These are phyloP conservation scores for Dryas iulia DNA, from an alignment of 1,140 invertebrate species.

Conservation along the genomic window DNA sequence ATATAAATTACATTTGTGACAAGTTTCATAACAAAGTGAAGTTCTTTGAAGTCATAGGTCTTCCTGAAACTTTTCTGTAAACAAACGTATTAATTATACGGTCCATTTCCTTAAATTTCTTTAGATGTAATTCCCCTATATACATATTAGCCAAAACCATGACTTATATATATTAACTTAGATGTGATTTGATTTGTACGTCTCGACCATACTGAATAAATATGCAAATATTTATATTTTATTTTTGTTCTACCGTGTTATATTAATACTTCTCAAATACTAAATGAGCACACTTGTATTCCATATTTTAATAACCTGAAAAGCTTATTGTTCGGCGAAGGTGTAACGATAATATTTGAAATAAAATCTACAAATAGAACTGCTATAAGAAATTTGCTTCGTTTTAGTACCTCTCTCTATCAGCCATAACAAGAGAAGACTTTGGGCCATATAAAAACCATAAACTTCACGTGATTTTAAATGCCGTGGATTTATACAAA, in stretches of 20 bases:
- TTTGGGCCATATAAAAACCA: constrained; percentile 17
- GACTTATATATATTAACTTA: too few relatives aligned
- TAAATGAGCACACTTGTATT: too few relatives aligned
- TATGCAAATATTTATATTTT: too few relatives aligned
- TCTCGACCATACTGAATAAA: too few relatives aligned
- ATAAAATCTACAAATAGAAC: neutral
- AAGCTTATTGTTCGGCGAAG: too few relatives aligned
- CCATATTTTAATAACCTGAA: too few relatives aligned
- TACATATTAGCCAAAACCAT: too few relatives aligned
- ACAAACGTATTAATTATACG: constrained; percentile 27
- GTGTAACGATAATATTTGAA: neutral
- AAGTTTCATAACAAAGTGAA: neutral
- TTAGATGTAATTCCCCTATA: neutral
- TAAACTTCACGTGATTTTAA: constrained; percentile 17
- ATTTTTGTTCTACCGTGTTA: too few relatives aligned
- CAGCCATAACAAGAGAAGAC: constrained; percentile 5
- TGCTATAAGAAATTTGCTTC: neutral
- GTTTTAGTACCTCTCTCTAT: constrained; percentile 12
- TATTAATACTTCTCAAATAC: too few relatives aligned
- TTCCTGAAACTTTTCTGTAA: constrained; percentile 15
- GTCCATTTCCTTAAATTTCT: constrained; percentile 22
- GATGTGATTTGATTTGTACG: too few relatives aligned
- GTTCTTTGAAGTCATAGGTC: constrained; percentile 7
- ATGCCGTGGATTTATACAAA: constrained; percentile 54
- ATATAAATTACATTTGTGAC: constrained; percentile 2